Conservation (phyloP, 2,797 vertebrate genomes). For the Enteromius anoplus region DNA sequence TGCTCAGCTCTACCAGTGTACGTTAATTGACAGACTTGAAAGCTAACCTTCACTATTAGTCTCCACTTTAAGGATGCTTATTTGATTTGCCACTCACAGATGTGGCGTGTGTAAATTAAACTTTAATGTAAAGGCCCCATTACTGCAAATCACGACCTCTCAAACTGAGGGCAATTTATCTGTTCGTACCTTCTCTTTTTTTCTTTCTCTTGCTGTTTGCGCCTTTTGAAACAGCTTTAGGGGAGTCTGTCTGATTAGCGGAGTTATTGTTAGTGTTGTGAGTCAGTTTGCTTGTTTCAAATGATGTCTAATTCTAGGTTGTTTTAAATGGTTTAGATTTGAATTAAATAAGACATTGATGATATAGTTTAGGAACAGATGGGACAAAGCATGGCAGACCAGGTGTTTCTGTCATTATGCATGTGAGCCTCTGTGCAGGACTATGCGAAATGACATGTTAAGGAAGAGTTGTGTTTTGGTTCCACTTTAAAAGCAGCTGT, state of each 20-base stretch:
- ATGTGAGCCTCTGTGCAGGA: neutral
- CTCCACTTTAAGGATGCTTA: conserved; percentile 73
- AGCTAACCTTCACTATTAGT: conserved; percentile 74
- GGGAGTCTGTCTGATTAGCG: conserved; percentile 12
- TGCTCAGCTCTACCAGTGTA: conserved; percentile 61
- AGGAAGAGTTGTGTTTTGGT: conserved; percentile 47
- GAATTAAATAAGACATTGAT: conserved; percentile 12
- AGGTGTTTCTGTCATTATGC: conserved; percentile 33
- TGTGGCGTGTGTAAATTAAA: conserved; percentile 76
- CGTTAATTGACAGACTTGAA: conserved; percentile 73
- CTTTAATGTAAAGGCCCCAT: conserved; percentile 79
- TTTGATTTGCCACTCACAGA: conserved; percentile 76
- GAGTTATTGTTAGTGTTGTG: neutral
- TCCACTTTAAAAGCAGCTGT: conserved; percentile 53
- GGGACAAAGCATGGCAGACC: conserved; percentile 8
- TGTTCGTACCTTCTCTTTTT: conserved; percentile 58
- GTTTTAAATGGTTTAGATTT: conserved; percentile 14
- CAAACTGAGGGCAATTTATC: conserved; percentile 71
- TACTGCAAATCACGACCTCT: conserved; percentile 77
- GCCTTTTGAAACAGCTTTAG: conserved; percentile 53
- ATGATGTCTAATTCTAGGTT: conserved; percentile 14
- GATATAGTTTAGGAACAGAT: conserved; percentile 24
- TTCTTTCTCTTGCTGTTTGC: conserved; percentile 55
- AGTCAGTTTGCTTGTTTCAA: conserved; percentile 21
- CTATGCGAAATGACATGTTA: conserved; percentile 32